phyloP scores from a whole-genome alignment of 2,888 invertebrate genomes.

The Cheilosia variabilis region DNA sequence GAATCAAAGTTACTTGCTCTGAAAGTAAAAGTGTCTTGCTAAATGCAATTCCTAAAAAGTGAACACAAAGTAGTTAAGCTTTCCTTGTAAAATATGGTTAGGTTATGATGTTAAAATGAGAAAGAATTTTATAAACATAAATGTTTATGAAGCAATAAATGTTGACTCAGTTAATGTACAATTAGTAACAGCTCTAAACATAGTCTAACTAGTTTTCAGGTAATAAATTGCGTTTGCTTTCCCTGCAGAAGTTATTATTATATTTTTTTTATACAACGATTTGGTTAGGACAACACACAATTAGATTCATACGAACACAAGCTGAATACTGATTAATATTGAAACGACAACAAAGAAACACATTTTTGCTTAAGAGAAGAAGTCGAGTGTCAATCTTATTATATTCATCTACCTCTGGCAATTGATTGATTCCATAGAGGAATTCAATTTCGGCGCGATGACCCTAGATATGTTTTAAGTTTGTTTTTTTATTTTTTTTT shows the following conservation, averaged over 20 bases:
- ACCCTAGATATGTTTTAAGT: constrained; percentile 87
- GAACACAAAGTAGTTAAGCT: not conserved
- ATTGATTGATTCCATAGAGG: constrained; percentile 88
- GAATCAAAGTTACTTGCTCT: too few relatives aligned
- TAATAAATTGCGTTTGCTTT: not conserved
- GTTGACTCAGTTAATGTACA: not conserved
- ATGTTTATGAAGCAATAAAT: not conserved
- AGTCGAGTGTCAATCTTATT: constrained; percentile 56
- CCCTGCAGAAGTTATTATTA: not conserved
- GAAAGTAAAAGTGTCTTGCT: too few relatives aligned
- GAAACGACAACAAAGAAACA: constrained; percentile 62
- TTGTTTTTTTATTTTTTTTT: constrained; percentile 49
- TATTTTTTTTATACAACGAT: not conserved
- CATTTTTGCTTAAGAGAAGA: constrained; percentile 67
- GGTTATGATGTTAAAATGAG: constrained; percentile 22
- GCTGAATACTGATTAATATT: constrained; percentile 50
- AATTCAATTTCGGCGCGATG: constrained; percentile 96
- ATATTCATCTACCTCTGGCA: constrained; percentile 88
- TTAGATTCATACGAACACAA: constrained; percentile 40
- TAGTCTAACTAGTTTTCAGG: not conserved
- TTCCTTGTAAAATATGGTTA: constrained; percentile 2
- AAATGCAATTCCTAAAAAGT: too few relatives aligned
- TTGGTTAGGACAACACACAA: constrained; percentile 70
- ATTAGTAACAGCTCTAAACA: constrained; percentile 25
- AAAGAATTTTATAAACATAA: not conserved